Percentiles rank a stretch among this genome's conserved stretches.
These are phyloP conservation scores for Phymatocera aterrima DNA, from an alignment of 2,888 invertebrate species.

Conservation along the genomic window DNA sequence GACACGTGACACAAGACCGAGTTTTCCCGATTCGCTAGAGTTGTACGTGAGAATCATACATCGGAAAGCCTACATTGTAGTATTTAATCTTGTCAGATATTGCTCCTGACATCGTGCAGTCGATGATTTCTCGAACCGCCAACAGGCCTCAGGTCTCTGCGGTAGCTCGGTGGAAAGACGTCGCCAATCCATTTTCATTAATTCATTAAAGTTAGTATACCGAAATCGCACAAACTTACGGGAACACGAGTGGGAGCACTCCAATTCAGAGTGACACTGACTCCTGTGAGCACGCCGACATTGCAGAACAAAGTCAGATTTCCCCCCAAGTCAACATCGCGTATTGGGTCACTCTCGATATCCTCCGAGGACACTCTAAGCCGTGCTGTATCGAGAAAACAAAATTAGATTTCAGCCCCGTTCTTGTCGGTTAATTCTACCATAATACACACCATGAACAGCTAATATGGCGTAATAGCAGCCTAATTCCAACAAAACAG, in stretches of 20 bases:
- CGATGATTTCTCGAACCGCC: neutral
- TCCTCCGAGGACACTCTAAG: neutral
- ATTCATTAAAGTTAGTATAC: neutral
- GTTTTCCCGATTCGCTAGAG: too few species aligned
- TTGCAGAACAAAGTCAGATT: slow-evolving; percentile 59
- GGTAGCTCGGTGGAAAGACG: too few species aligned
- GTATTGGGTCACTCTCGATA: slow-evolving; percentile 55
- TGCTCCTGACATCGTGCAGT: neutral
- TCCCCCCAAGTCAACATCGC: slow-evolving; percentile 63
- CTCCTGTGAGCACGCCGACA: slow-evolving; percentile 53
- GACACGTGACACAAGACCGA: too few species aligned
- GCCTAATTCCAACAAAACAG: too few species aligned
- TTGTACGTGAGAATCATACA: too few species aligned
- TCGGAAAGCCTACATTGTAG: neutral
- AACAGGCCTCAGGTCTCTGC: too few species aligned
- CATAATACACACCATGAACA: too few species aligned
- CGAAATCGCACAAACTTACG: neutral
- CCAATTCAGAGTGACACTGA: slow-evolving; percentile 52
- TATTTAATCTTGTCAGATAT: too few species aligned
- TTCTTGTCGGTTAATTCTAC: too few species aligned
- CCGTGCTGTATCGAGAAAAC: neutral
- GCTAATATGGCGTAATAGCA: too few species aligned
- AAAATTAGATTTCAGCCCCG: too few species aligned
- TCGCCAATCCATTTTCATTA: neutral
- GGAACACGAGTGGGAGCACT: slow-evolving; percentile 50